Conservation (phyloP, 2,797 vertebrate genomes). For the Capromys pilorides region DNA sequence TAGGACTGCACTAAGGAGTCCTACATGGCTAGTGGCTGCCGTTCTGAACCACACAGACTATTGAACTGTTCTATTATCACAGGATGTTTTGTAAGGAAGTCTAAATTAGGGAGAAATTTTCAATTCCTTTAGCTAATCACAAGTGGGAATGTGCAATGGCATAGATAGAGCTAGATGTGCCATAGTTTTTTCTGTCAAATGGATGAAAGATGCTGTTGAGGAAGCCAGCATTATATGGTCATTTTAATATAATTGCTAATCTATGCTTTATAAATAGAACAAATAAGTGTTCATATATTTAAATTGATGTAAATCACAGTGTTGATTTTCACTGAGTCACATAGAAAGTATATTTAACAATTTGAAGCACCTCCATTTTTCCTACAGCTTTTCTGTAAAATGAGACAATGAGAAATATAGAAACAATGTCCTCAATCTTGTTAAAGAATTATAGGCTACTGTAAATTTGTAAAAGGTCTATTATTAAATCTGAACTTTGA, state of each 20-base stretch:
- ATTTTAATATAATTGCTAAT: conserved; percentile 69
- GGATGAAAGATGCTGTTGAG: background rate
- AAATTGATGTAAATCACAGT: conserved; percentile 59
- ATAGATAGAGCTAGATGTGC: background rate
- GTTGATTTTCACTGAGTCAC: conserved; percentile 23
- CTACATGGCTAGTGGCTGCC: background rate
- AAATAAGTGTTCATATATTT: conserved; percentile 56
- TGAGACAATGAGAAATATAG: background rate
- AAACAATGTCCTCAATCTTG: conserved; percentile 41
- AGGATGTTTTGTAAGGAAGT: background rate
- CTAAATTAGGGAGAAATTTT: conserved; percentile 36
- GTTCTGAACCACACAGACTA: background rate
- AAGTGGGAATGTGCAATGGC: background rate
- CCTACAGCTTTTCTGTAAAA: conserved; percentile 20
- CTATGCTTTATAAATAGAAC: conserved; percentile 74
- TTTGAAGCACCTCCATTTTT: conserved; percentile 45
- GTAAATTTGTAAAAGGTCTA: conserved; percentile 47
- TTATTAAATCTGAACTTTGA: conserved; percentile 51
- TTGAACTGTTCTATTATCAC: background rate
- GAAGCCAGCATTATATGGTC: conserved; percentile 44
- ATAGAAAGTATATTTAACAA: background rate
- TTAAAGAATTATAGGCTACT: conserved; percentile 52
- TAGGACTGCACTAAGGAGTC: background rate
- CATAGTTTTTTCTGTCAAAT: conserved; percentile 47
- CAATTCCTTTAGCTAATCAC: background rate